Conservation (phyloP, 64 coral and sea anemone species). For the Stichodactyla mertensii region DNA sequence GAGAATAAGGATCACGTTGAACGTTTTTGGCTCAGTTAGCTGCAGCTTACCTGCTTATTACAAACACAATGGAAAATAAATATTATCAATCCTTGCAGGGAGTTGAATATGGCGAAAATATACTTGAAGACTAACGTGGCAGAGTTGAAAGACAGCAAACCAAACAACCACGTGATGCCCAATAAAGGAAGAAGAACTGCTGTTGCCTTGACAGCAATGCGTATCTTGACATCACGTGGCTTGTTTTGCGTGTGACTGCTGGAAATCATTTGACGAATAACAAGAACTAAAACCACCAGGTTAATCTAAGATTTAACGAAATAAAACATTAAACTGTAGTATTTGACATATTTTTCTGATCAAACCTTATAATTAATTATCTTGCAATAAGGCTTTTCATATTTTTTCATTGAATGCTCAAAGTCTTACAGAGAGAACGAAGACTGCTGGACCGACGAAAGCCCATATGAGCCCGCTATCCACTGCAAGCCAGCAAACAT, state of each 20-base stretch:
- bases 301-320: constrained; percentile 19
- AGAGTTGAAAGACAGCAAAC: not conserved
- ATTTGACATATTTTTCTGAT: not conserved
- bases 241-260: constrained; percentile 44
- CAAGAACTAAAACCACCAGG: constrained; percentile 40
- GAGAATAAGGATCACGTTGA: no score
- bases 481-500: constrained; percentile 37
- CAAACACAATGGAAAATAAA: no score
- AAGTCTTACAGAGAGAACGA: constrained; percentile 18
- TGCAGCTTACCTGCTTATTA: no score
- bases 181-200: not conserved
- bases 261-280: constrained; percentile 60
- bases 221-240: constrained; percentile 42
- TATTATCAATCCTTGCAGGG: not conserved
- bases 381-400: no score
- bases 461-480: constrained; percentile 42
- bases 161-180: not conserved
- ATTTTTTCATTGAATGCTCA: no score
- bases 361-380: no score
- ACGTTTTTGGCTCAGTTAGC: no score
- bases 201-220: constrained; percentile 56
- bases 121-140: not conserved
- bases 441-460: constrained; percentile 28
- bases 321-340: not conserved
- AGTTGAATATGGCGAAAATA: not conserved